Evolutionary conservation across 2,797 vertebrate species (phyloP), one percentile per base, ranked within the genome.

Genomic region (Paguma larvata): DNA sequence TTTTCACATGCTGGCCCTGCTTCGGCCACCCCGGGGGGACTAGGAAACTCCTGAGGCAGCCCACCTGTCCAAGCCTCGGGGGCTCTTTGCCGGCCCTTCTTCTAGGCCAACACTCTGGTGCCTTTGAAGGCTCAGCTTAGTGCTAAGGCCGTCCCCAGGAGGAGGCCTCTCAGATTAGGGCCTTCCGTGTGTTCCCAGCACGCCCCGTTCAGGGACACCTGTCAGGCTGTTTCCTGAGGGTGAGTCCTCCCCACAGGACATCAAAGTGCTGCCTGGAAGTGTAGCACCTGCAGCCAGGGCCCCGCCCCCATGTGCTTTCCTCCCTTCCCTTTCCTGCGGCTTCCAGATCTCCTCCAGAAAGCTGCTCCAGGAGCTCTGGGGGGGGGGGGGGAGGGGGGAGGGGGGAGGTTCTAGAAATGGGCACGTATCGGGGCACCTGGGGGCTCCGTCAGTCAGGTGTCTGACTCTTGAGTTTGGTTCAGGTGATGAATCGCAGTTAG

Each of bases 191-290:
- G 86, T 86, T 56, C 41, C 53, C 77, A 34, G 4, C 32, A 32
- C n/a, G n/a, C 15, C 25, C 32, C 16, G 16, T 10, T 79, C 53
- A 48, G 56, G 48, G 34, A 19, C 16, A 78, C 8, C 13, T 62
- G 6, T 72, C 46, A n/a, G 79, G 73, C 72, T 51, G 27, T 89
- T 65, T 95, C 85, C 88, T 91, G 48, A 89, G 23, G 72, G 44
- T 77, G 59, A 19, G 38, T 56, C 34, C 84, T 48, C 25, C 72
- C n/a, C 8, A 34, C 30, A 77, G 44, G 72, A 72, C 70, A 75
- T 21, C 53, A 73, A 79, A 68, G 21, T 14, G 21, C 34, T 91
- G 68, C 78, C 16, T 73, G 5, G 56, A 34, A 84, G 25, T 27
- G 63, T 13, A 68, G 44, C 4, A 67, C 18, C 15, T 41, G 14